Percentiles rank a stretch among this genome's conserved stretches.
Conservation (phyloP, 2,113 vertebrate genomes). For the Myotis lucifugus region DNA sequence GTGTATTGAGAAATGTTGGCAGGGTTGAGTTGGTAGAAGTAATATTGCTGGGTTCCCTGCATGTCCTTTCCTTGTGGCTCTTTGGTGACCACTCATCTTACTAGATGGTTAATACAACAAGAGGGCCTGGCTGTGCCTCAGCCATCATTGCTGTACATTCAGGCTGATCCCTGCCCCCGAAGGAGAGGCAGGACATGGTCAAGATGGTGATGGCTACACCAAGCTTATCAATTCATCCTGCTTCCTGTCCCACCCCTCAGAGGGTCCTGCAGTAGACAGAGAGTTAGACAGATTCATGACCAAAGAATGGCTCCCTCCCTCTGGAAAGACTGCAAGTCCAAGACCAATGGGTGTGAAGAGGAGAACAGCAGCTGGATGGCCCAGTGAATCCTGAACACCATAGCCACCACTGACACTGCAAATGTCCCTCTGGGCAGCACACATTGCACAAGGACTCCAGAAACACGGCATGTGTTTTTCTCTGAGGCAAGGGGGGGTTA, state of each 20-base stretch:
- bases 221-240: neutral
- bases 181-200: no score
- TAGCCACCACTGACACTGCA: neutral
- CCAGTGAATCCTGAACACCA: neutral
- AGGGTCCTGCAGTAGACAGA: neutral
- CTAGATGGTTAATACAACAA: neutral
- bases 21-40: neutral
- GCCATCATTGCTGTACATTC: neutral
- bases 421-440: neutral
- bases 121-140: neutral
- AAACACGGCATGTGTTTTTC: neutral
- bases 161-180: neutral
- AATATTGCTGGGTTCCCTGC: neutral
- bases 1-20: neutral
- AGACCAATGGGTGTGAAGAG: neutral
- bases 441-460: neutral
- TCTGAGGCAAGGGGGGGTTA: neutral
- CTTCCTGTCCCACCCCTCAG: neutral
- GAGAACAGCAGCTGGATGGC: neutral
- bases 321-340: neutral
- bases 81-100: neutral
- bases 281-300: neutral
- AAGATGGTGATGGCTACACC: neutral
- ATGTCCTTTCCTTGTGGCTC: neutral
- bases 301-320: neutral